Percentiles rank a stretch among this genome's conserved stretches.
These are phyloP conservation scores for Callorhinus ursinus DNA, from an alignment of 2,113 vertebrate genomes.

Conservation along the genomic window DNA sequence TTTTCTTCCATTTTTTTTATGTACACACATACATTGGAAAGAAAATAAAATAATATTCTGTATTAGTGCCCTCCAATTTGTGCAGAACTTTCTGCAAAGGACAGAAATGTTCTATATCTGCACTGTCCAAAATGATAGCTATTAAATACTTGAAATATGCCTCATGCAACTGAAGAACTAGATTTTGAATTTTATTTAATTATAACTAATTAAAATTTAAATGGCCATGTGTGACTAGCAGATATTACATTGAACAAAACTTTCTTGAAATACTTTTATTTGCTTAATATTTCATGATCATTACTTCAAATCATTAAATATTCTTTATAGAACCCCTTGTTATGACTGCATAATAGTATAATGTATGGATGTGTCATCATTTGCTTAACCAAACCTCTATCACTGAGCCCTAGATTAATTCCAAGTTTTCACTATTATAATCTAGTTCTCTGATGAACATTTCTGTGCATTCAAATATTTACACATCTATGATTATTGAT, in stretches of 20 bases:
- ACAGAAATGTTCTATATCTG: neutral
- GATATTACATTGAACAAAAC: neutral
- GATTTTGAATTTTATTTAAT: constrained; percentile 68
- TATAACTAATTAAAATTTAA: constrained; percentile 69
- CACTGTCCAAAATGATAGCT: neutral
- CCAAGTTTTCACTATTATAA: constrained; percentile 24
- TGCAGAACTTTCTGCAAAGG: neutral
- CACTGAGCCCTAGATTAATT: neutral
- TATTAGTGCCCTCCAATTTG: neutral
- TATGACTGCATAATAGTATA: neutral
- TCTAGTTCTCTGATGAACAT: neutral
- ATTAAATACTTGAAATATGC: constrained; percentile 9
- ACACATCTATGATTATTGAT: neutral
- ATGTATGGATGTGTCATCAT: neutral
- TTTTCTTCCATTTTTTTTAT: neutral
- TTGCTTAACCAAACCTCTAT: neutral
- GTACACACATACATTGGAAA: neutral
- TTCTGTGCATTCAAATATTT: neutral
- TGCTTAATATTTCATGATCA: constrained; percentile 63
- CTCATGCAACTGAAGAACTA: neutral
- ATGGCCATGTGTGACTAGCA: neutral
- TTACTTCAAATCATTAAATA: constrained; percentile 46
- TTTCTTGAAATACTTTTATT: constrained; percentile 68
- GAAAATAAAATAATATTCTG: neutral
- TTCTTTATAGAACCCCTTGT: constrained; percentile 14